Evolutionary conservation across 2,797 vertebrate species (phyloP).

Genomic region (Amblyopsis hoosieri): DNA sequence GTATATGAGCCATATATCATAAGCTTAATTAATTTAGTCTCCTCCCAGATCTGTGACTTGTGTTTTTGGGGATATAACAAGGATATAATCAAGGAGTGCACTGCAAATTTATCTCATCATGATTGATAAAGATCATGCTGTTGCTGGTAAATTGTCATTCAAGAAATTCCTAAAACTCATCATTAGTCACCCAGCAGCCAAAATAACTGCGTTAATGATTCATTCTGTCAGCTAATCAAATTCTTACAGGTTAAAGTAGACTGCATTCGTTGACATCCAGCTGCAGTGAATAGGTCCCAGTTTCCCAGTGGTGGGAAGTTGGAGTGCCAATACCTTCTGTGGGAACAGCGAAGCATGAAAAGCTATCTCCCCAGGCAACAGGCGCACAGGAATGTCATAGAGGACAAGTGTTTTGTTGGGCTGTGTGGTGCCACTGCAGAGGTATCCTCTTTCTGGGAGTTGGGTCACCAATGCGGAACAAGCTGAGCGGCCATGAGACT

Average conservation of each 20-base stretch:
- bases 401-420: slow-evolving; percentile 54
- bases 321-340: slow-evolving; percentile 48
- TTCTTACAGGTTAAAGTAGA: slow-evolving; percentile 20
- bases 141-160: too few relatives aligned
- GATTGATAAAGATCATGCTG: too few relatives aligned
- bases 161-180: too few relatives aligned
- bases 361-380: slow-evolving; percentile 56
- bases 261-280: slow-evolving; percentile 30
- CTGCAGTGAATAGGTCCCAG: slow-evolving; percentile 31
- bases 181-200: too few relatives aligned
- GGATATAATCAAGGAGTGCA: too few relatives aligned
- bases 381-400: slow-evolving; percentile 52
- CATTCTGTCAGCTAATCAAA: background rate
- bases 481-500: slow-evolving; percentile 32
- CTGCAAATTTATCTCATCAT: too few relatives aligned
- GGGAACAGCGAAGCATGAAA: slow-evolving; percentile 67
- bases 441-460: slow-evolving; percentile 47
- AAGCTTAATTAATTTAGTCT: too few relatives aligned
- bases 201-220: too few relatives aligned
- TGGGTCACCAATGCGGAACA: slow-evolving; percentile 45
- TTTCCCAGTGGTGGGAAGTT: slow-evolving; percentile 40
- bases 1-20: too few relatives aligned
- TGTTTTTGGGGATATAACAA: background rate
- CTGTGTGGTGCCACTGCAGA: slow-evolving; percentile 57
- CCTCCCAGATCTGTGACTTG: too few relatives aligned